Evolutionary conservation across 2,113 vertebrate species (phyloP).

Genomic region (Kryptolebias marmoratus): DNA sequence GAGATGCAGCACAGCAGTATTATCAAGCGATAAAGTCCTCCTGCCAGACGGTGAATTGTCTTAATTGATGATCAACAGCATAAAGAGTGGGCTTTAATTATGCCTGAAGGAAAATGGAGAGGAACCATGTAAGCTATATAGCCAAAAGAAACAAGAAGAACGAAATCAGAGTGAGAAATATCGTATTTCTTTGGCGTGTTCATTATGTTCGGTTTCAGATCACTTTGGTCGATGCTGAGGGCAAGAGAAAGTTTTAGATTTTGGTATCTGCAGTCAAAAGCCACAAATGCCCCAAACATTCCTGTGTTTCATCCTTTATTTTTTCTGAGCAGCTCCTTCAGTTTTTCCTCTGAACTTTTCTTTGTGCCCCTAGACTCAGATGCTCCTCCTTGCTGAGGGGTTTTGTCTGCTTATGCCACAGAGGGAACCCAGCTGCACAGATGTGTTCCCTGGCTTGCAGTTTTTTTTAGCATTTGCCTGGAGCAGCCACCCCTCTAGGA

Average conservation of each 20-base stretch:
- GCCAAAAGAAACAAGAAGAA: constrained; percentile 41
- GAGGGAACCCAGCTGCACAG: constrained; percentile 70
- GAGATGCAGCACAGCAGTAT: constrained; percentile 48
- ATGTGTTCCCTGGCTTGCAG: constrained; percentile 65
- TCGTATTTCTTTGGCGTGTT: constrained; percentile 17
- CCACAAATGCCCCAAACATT: constrained; percentile 14
- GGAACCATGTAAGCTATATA: constrained; percentile 19
- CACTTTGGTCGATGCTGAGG: constrained; percentile 12
- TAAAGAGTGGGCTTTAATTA: constrained; percentile 66
- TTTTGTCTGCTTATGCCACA: constrained; percentile 35
- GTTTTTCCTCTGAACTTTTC: constrained; percentile 27
- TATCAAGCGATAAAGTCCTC: constrained; percentile 37
- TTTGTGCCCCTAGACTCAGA: constrained; percentile 24
- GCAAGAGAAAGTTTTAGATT: constrained; percentile 43
- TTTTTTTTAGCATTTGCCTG: constrained; percentile 62
- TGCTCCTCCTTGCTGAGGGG: constrained; percentile 47
- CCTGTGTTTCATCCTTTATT: constrained; percentile 23
- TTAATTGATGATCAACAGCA: constrained; percentile 68
- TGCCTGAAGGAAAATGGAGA: constrained; percentile 54
- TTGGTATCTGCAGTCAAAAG: constrained; percentile 36
- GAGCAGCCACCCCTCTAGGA: constrained; percentile 62
- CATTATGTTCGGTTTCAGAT: constrained; percentile 42
- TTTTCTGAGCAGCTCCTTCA: constrained; percentile 7
- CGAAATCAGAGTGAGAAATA: constrained; percentile 34
- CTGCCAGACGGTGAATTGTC: constrained; percentile 64